Base-by-base conservation (phyloP, 2,113 vertebrate genomes). In the Nematolebias whitei region DNA sequence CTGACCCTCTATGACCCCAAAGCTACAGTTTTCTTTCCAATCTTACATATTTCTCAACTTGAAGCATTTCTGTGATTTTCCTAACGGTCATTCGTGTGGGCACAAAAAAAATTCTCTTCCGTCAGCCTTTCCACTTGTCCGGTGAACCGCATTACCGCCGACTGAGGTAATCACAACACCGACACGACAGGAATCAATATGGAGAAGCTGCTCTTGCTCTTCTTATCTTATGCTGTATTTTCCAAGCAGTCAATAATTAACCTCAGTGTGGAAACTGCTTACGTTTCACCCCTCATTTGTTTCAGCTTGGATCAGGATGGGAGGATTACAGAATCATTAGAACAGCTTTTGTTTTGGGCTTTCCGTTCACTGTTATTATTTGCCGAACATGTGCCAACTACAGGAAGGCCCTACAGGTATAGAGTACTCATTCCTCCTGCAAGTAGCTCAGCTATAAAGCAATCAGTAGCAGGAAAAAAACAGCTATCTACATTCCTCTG, bases 81-180 rank as follows among this genome's bases (percentile, higher is more conserved):
- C 40, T 53, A 61, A 44, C 12, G 16, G 49, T 10, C 35, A 74
- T 51, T 83, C 61, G 83, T 76, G 71, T 67, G 78, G 70, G 57
- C 48, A 8, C 32, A 10, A 24, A 49, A 6, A 7, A 63, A 79
- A 24, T 45, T 40, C 61, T 68, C 64, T 71, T 64, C 68, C 0
- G 74, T 86, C 87, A 90, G 84, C 63, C 75, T 85, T 89, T 88
- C 84, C 68, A 63, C 51, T 54, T 23, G 1, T 18, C 60, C 0
- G 63, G 55, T 71, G 63, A 63, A 71, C 80, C 55, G 12, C 59
- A 12, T 48, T 20, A 62, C 71, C 69, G 40, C 29, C n/a, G 24
- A 32, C 79, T 71, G 82, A 68, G 74, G 78, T 56, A 19, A 74
- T 72, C 38, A 59, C 74, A 69, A 54, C 32, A 29, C 7, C 26